These are phyloP conservation scores for Hydrozoanthus gracilis DNA, from an alignment of 92 coral and sea anemone genomes.

Conservation along the genomic window DNA sequence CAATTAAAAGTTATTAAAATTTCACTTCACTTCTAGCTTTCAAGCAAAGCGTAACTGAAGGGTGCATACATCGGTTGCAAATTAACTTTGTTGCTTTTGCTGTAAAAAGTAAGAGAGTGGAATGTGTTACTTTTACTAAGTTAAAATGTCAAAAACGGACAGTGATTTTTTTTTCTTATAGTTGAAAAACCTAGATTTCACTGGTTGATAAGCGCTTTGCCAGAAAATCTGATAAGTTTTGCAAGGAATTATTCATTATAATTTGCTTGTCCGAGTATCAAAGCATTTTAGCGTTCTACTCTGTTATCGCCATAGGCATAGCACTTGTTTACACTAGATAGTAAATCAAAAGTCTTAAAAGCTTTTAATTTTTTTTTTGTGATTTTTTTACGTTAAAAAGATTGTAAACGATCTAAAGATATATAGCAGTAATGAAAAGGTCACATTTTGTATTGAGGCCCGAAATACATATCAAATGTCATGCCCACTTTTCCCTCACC, in stretches of 20 bases:
- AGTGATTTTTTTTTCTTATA: too few relatives aligned
- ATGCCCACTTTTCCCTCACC: neutral
- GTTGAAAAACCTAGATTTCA: too few relatives aligned
- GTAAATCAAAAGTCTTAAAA: neutral
- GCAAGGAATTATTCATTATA: neutral
- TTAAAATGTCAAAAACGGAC: too few relatives aligned
- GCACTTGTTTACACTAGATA: constrained; percentile 5
- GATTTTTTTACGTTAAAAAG: constrained; percentile 22
- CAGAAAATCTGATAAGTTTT: too few relatives aligned
- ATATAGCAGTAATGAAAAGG: constrained; percentile 8
- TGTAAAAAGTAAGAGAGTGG: too few relatives aligned
- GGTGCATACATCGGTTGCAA: too few relatives aligned
- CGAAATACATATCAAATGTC: neutral
- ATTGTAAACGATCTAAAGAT: constrained; percentile 10
- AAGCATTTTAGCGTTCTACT: neutral
- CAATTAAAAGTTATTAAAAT: too few relatives aligned
- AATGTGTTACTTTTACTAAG: too few relatives aligned
- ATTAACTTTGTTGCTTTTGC: too few relatives aligned
- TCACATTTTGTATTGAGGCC: neutral
- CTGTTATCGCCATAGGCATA: neutral
- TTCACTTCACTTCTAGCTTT: too few relatives aligned
- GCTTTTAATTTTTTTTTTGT: constrained; percentile 10
- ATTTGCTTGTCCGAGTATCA: constrained; percentile 3
- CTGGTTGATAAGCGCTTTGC: too few relatives aligned
- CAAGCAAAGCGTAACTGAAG: too few relatives aligned